Evolutionary conservation across 2,888 invertebrate species (phyloP).

Genomic region (Rotaria socialis): DNA sequence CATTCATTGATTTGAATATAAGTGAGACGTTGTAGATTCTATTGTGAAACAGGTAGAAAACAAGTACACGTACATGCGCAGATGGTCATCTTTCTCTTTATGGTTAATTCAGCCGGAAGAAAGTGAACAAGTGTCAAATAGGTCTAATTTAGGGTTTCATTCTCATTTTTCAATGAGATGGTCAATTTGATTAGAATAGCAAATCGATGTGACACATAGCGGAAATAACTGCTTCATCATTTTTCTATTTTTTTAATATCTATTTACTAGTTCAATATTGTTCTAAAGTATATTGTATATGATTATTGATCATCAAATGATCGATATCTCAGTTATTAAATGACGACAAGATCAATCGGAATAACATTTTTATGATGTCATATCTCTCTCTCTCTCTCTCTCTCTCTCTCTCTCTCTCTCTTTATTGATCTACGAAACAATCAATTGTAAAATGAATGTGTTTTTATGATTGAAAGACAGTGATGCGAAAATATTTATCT

Average conservation of each 20-base stretch:
- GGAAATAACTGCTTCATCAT: conserved; percentile 17
- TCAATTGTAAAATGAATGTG: background rate
- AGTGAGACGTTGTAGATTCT: background rate
- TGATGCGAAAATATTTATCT: conserved; percentile 23
- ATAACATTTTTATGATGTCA: conserved; percentile 7
- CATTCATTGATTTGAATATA: background rate
- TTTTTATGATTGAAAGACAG: conserved; percentile 2
- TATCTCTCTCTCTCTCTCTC: too few relatives aligned
- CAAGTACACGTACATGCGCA: background rate
- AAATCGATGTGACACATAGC: conserved; percentile 21
- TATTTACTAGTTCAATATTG: background rate
- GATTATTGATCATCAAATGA: background rate
- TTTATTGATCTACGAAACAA: background rate
- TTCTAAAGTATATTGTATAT: background rate
- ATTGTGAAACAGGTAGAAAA: background rate
- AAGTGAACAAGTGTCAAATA: conserved; percentile 10
- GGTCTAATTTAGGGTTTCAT: background rate
- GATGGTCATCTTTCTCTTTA: conserved; percentile 4
- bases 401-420: too few relatives aligned
- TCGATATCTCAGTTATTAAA: background rate
- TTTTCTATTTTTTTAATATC: background rate
- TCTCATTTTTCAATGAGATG: background rate
- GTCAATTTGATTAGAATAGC: background rate
- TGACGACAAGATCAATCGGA: background rate
- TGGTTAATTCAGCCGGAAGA: background rate